Base-by-base conservation (phyloP, 1,140 invertebrate genomes). In the Stegodyphus mimosarum region DNA sequence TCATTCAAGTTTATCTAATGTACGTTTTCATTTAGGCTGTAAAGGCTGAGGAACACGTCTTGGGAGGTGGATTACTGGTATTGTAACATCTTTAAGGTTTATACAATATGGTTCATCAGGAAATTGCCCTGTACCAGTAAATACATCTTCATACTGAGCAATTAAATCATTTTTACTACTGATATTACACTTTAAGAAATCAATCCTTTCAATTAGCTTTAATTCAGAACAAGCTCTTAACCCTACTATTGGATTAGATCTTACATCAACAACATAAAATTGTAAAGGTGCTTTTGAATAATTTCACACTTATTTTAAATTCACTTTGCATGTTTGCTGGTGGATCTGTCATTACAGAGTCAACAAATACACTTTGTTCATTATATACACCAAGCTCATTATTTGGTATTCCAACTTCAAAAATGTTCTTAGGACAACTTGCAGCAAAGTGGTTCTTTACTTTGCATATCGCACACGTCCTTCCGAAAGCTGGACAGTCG, bases 1-100 rank as follows among this genome's bases (percentile, higher is more conserved):
- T 7, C 50, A 49, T 91, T 88, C 51, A 90, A 86, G 15, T 79
- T 79, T 49, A 72, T 15, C 33, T 88, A 89, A 69, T 75, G 87
- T 80, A n/a, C 72, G 11, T 71, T 87, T 86, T 18, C 87, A 55
- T 52, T 81, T 83, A 10, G 76, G 33, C n/a, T 79, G 10, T 69
- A 88, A 71, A 11, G 60, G 49, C n/a, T 77, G 66, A 17, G 87
- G 88, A n/a, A 88, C 81, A 52, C 72, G 64, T 50, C 88, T 50
- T 6, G 72, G 79, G 5, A 87, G 6, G 66, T 70, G 53, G 51
- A 87, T 77, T 33, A 83, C 49, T 18, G 80, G 71, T 69, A 11
- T 72, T 72, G 70, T 33, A 72, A 33, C 11, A 72, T 72, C 70
- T 17, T 72, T 72, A 48, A 49, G 48, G 7, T 6, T 50, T 48